Base-by-base conservation (phyloP, 1,140 invertebrate species). In the Euwallacea fornicatus region DNA sequence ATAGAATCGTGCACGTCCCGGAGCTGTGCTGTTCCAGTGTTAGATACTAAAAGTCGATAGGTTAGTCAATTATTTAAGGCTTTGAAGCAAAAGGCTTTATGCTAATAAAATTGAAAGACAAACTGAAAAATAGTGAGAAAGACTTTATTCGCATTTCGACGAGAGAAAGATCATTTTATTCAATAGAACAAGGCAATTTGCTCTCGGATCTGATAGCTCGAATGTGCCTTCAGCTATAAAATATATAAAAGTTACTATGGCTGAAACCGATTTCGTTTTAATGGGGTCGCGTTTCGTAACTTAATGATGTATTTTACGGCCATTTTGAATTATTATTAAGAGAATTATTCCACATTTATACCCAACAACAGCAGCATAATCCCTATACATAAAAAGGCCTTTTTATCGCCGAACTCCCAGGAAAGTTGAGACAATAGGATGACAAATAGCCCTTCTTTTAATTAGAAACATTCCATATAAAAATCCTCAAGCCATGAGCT, bases 1-100 rank as follows among this genome's bases (percentile, higher is more conserved):
- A 69, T 69, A 69, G 67, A 69, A 69, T 62, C 67, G 67, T 69
- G 67, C 60, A 44, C 55, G 21, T 42, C 67, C 58, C 47, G 16
- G 11, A 63, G 67, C 9, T 60, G 8, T 68, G 13, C 46, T 33
- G 21, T 33, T 33, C 46, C 9, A 10, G 60, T 43, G 66, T 68
- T 55, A 59, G 56, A 55, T 44, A 42, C 44, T 56, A 56, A 56
- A 21, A 42, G 15, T 41, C 47, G 42, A 66, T 56, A 61, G 21
- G 41, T n/a, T 65, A 65, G 54, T 54, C 41, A 50, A 53, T 66
- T 58, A 42, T 42, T 66, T 60, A 60, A 8, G 41, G 41, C 9
- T 41, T 60, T 33, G 21, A 42, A 33, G 21, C 21, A 33, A 33
- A 33, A 33, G 21, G 21, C 21, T 33, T 33, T 33, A 42, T 8